Evolutionary conservation across 2,113 vertebrate genomes (phyloP).

Genomic region (Zosterops lateralis): DNA sequence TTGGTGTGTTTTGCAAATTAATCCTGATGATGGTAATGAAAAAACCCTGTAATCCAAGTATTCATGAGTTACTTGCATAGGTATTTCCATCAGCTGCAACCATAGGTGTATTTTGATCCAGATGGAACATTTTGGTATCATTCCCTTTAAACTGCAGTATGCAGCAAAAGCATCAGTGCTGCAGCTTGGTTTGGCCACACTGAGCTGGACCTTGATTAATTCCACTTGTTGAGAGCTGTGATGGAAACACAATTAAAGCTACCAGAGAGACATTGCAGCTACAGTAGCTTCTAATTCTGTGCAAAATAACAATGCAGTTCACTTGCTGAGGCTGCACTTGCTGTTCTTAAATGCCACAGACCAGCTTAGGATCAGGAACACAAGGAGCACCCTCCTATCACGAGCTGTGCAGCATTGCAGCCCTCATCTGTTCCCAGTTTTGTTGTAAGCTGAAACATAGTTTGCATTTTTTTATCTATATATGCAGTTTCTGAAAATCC

Average conservation of each 20-base stretch:
- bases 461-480: not conserved
- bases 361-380: not conserved
- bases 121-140: accelerated
- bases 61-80: not conserved
- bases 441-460: not conserved
- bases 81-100: not conserved
- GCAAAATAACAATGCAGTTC: not conserved
- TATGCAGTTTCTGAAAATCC: not conserved
- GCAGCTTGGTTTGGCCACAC: not conserved
- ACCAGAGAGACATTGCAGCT: not conserved
- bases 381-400: not conserved
- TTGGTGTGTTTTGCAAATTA: not conserved
- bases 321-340: not conserved
- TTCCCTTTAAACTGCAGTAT: not conserved
- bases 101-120: not conserved
- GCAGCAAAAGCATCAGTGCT: not conserved
- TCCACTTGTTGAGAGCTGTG: not conserved
- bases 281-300: not conserved
- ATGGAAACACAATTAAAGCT: not conserved
- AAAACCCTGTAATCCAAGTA: not conserved
- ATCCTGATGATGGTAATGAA: not conserved
- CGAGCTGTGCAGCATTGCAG: not conserved
- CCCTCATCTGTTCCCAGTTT: not conserved
- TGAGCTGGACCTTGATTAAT: not conserved
- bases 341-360: not conserved